These are phyloP conservation scores for Nilaparvata lugens DNA, from an alignment of 1,140 invertebrate genomes.

Conservation along the genomic window DNA sequence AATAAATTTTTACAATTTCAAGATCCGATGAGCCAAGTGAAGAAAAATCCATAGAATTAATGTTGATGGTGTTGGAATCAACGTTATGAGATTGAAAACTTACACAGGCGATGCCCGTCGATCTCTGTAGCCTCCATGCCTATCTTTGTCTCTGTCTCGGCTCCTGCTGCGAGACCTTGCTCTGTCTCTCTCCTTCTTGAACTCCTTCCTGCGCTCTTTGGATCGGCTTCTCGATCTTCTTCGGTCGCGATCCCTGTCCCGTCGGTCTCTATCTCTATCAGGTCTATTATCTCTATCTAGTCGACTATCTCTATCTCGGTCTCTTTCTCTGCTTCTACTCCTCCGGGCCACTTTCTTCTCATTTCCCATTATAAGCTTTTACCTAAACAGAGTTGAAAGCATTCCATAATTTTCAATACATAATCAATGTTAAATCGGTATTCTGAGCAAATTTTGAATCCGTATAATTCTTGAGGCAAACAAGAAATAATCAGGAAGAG, in stretches of 20 bases:
- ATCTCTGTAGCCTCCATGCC: constrained; percentile 8
- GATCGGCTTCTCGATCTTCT: constrained; percentile 20
- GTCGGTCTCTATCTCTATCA: constrained; percentile 9
- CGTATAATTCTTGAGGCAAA: no score
- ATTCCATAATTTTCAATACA: no score
- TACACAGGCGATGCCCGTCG: neutral
- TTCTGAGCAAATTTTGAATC: no score
- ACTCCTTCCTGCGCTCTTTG: constrained; percentile 22
- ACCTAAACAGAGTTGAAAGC: no score
- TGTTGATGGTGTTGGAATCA: no score
- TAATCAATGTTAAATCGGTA: no score
- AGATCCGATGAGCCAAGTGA: no score
- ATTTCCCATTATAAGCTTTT: constrained; percentile 14
- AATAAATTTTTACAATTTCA: no score
- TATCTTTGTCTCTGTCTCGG: constrained; percentile 15
- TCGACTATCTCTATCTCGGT: constrained; percentile 19
- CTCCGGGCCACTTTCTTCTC: constrained; percentile 20
- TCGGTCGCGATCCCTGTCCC: constrained; percentile 17
- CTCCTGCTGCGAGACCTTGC: constrained; percentile 29
- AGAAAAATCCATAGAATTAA: no score
- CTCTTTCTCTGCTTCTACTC: constrained; percentile 24
- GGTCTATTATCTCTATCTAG: no score
- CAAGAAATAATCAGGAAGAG: no score
- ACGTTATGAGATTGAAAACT: neutral
- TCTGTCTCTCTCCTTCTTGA: constrained; percentile 16